A percentile compares a stretch with the other conserved stretches of the same genome.
Evolutionary conservation across 2,888 invertebrate species (phyloP).

Genomic region (Euzophera pinguis): DNA sequence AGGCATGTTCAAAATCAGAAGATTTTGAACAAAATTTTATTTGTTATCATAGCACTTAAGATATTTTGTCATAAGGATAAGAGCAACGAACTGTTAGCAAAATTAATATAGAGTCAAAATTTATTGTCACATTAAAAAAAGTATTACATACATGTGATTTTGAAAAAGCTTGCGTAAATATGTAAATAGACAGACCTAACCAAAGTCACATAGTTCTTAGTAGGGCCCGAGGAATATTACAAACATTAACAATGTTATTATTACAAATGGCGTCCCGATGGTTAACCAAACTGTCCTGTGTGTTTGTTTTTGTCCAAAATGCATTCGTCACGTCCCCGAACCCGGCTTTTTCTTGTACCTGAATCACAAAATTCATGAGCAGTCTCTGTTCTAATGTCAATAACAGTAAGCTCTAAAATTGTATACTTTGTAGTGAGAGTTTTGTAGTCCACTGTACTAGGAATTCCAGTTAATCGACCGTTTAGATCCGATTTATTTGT

Average conservation of each 20-base stretch:
- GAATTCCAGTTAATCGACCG: conserved; percentile 31
- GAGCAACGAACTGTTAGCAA: no score
- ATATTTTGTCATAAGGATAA: no score
- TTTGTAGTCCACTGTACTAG: conserved; percentile 15
- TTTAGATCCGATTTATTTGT: conserved; percentile 27
- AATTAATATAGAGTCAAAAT: no score
- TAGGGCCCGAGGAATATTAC: background rate
- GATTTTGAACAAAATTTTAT: no score
- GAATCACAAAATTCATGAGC: no score
- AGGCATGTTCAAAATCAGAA: no score
- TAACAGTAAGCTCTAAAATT: background rate
- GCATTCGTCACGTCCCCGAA: conserved; percentile 50
- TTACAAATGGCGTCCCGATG: conserved; percentile 21
- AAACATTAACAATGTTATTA: conserved; percentile 47
- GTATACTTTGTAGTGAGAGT: background rate
- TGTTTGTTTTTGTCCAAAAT: conserved; percentile 60
- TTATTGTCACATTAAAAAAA: no score
- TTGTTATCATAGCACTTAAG: no score
- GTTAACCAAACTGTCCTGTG: conserved; percentile 22
- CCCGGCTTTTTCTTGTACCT: no score
- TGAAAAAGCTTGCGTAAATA: no score
- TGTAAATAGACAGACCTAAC: background rate
- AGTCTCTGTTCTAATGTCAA: conserved; percentile 13
- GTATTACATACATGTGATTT: no score
- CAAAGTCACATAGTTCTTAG: background rate